Percentiles rank a stretch among this genome's conserved stretches.
Conservation (phyloP, 2,888 invertebrate species). For the Pardosa pseudoannulata region DNA sequence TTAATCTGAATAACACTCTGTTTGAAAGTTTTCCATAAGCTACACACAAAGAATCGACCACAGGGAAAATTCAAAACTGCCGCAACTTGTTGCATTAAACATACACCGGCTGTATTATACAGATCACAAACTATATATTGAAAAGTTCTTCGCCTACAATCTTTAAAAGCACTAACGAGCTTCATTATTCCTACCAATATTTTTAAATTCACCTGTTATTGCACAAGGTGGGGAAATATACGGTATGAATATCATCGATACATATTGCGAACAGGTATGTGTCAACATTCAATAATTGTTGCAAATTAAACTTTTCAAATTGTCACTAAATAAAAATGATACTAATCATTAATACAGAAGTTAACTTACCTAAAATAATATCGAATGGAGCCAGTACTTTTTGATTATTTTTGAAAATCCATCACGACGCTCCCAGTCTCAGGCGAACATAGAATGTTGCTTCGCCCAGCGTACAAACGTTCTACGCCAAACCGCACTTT, state of each 20-base stretch:
- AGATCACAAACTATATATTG: too few relatives aligned
- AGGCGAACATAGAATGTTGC: too few relatives aligned
- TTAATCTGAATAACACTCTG: too few relatives aligned
- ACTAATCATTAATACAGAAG: neutral
- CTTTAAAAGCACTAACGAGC: too few relatives aligned
- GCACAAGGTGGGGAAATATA: neutral
- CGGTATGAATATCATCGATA: neutral
- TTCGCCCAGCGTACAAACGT: too few relatives aligned
- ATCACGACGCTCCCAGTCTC: neutral
- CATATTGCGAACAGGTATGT: neutral
- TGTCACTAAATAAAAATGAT: neutral
- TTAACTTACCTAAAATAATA: neutral
- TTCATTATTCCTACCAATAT: too few relatives aligned
- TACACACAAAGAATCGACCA: too few relatives aligned
- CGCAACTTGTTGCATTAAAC: too few relatives aligned
- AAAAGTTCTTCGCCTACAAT: too few relatives aligned
- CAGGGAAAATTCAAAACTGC: too few relatives aligned
- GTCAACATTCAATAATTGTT: neutral
- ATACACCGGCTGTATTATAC: too few relatives aligned
- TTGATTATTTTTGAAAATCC: neutral
- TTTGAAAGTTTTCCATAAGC: too few relatives aligned
- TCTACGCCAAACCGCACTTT: slow-evolving; percentile 17
- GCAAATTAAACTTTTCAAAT: neutral
- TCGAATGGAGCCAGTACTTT: neutral
- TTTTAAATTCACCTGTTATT: neutral